Percentiles rank a stretch among this genome's conserved stretches.
phyloP scores from a whole-genome alignment of 2,113 vertebrate genomes.

The Anas platyrhynchos region DNA sequence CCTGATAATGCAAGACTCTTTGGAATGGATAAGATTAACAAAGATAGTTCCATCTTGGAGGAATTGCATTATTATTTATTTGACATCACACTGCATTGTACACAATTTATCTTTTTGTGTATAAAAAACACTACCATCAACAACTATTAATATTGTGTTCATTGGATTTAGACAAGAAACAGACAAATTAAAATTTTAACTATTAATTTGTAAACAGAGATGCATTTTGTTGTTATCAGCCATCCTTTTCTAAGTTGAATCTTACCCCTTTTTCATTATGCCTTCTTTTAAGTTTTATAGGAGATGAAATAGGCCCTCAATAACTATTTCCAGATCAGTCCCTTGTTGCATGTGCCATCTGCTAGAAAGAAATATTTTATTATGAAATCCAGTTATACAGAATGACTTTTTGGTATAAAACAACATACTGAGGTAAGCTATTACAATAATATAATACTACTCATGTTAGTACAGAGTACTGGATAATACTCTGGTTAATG shows the following conservation, averaged over 20 bases:
- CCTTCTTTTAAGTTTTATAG: neutral
- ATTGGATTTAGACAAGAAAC: neutral
- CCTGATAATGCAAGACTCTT: neutral
- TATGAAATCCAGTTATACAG: neutral
- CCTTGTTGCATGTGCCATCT: neutral
- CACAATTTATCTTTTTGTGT: neutral
- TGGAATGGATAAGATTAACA: conserved; percentile 26
- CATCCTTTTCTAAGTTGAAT: neutral
- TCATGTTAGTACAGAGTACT: neutral
- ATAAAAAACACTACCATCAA: no score
- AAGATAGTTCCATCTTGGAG: neutral
- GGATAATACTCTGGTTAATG: neutral
- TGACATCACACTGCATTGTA: neutral
- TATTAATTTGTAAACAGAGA: neutral
- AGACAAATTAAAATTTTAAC: neutral
- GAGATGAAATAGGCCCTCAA: neutral
- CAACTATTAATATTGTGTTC: neutral
- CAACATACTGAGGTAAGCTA: neutral
- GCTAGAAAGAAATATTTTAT: neutral
- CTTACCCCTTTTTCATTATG: neutral
- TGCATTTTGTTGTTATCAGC: neutral
- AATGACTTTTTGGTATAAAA: neutral
- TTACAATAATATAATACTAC: neutral
- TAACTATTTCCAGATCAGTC: conserved; percentile 16
- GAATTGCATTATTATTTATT: conserved; percentile 3